Evolutionary conservation across 2,888 invertebrate species (phyloP).

Genomic region (Stenotaenia linearis): DNA sequence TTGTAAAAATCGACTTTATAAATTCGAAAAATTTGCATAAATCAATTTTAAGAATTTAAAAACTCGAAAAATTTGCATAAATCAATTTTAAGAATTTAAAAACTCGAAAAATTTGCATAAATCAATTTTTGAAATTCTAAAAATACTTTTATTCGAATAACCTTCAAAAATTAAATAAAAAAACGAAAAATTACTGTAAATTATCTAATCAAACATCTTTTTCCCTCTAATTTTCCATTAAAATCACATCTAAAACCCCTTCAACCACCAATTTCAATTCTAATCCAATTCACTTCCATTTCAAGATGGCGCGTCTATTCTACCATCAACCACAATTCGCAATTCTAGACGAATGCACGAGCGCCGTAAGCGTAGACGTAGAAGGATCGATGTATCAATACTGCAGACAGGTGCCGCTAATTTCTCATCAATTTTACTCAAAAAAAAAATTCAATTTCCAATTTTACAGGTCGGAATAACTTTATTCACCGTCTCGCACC

Average conservation of each 20-base stretch:
- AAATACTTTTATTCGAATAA: too few relatives aligned
- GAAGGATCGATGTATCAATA: slow-evolving; percentile 96
- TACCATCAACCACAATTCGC: slow-evolving; percentile 98
- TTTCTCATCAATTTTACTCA: too few relatives aligned
- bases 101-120: too few relatives aligned
- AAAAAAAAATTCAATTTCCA: too few relatives aligned
- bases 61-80: too few relatives aligned
- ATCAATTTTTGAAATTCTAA: too few relatives aligned
- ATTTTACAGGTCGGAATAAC: slow-evolving; percentile 69
- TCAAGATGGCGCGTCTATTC: slow-evolving; percentile 88
- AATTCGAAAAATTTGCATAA: too few relatives aligned
- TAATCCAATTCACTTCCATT: slow-evolving; percentile 32
- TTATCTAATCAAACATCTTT: neutral
- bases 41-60: too few relatives aligned
- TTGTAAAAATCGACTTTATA: too few relatives aligned
- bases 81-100: too few relatives aligned
- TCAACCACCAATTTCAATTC: neutral
- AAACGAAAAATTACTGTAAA: neutral
- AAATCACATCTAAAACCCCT: too few relatives aligned
- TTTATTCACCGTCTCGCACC: slow-evolving; percentile 93
- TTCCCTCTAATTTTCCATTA: neutral
- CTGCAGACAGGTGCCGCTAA: slow-evolving; percentile 64
- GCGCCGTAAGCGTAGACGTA: slow-evolving; percentile 96
- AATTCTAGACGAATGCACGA: slow-evolving; percentile 97
- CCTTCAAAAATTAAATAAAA: too few relatives aligned